Evolutionary conservation across 2,888 invertebrate genomes (phyloP).

Genomic region (Dorcus hopei): DNA sequence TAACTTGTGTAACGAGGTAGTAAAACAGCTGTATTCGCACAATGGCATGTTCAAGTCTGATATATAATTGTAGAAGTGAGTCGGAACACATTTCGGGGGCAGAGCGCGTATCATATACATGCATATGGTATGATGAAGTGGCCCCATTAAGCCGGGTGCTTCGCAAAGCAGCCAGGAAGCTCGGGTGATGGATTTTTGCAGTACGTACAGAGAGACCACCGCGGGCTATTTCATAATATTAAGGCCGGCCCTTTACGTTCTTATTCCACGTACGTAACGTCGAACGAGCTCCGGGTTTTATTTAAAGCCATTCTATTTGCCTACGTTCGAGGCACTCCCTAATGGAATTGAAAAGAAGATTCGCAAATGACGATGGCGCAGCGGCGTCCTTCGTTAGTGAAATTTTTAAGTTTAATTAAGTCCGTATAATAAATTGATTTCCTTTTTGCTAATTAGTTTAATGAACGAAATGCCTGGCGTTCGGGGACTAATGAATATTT

Average conservation of each 20-base stretch:
- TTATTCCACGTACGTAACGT: background rate
- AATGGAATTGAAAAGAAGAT: no score
- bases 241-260: background rate
- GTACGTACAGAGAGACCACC: background rate
- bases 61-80: conserved; percentile 14
- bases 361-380: no score
- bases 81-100: conserved; percentile 10
- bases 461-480: no score
- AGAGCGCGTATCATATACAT: conserved; percentile 12
- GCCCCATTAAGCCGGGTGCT: conserved; percentile 7
- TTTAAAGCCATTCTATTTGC: no score
- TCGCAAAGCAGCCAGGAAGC: conserved; percentile 1
- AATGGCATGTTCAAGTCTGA: conserved; percentile 4
- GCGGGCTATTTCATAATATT: background rate
- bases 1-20: background rate
- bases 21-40: conserved; percentile 6
- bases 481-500: no score
- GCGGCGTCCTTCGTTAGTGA: no score
- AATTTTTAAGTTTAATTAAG: no score
- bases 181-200: background rate
- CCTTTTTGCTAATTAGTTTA: no score
- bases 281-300: background rate
- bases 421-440: no score
- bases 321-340: no score
- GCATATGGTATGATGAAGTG: conserved; percentile 12